Conservation (phyloP, 2,797 vertebrate genomes). For the Enteromius treurensis region DNA sequence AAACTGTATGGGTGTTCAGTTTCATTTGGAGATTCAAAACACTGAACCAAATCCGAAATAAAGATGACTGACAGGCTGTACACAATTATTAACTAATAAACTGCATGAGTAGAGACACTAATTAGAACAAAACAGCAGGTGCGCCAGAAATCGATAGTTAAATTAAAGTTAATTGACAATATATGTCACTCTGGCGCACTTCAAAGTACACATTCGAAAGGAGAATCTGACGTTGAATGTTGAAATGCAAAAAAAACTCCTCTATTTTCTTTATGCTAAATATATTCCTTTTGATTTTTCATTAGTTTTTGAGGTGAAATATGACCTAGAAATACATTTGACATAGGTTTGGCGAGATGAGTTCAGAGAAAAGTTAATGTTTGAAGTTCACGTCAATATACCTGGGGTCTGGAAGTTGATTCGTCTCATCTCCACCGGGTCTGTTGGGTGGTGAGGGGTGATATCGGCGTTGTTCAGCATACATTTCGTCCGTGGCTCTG, state of each 20-base stretch:
- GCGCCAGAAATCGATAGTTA: not conserved
- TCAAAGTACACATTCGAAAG: not conserved
- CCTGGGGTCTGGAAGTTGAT: conserved; percentile 99
- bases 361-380: not conserved
- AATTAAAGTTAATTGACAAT: conserved; percentile 28
- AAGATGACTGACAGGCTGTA: conserved; percentile 5
- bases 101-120: conserved; percentile 23
- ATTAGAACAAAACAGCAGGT: conserved; percentile 22
- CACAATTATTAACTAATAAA: conserved; percentile 15
- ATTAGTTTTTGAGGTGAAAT: not conserved
- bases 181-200: not conserved
- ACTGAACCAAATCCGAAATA: not conserved
- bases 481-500: conserved; percentile 93
- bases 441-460: conserved; percentile 92
- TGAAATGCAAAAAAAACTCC: not conserved
- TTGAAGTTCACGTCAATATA: conserved; percentile 62
- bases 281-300: not conserved
- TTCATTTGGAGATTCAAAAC: not conserved
- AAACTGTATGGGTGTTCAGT: not conserved
- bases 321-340: not conserved
- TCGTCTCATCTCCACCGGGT: conserved; percentile 96
- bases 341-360: not conserved
- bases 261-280: not conserved
- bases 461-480: conserved; percentile 95
- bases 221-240: not conserved